Conservation (phyloP, 2,797 vertebrate species). For the Onychomys arenicola region DNA sequence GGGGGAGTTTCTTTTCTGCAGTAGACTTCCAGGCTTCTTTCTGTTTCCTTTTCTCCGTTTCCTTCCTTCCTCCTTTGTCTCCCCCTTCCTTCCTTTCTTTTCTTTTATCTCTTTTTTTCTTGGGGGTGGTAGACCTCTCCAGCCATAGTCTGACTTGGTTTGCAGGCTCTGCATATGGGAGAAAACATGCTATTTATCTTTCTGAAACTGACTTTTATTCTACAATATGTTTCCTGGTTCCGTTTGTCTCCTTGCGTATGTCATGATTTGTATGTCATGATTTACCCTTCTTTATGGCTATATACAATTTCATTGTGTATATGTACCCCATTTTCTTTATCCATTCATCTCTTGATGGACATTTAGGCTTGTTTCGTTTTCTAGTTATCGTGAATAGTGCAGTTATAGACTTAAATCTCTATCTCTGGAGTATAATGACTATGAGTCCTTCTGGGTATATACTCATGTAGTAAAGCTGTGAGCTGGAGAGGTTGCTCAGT, state of each 20-base stretch:
- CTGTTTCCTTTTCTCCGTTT: background rate
- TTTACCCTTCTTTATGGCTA: background rate
- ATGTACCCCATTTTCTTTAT: background rate
- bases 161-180: background rate
- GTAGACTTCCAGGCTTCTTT: background rate
- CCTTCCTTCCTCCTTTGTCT: too few relatives aligned
- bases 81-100: background rate
- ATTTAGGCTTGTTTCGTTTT: background rate
- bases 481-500: background rate
- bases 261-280: background rate
- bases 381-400: background rate
- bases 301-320: background rate
- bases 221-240: background rate
- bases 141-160: background rate
- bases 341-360: background rate
- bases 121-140: background rate
- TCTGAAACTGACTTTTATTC: background rate
- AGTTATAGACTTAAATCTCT: background rate
- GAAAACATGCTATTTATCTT: background rate
- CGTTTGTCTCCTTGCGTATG: background rate
- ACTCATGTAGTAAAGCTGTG: background rate
- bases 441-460: background rate
- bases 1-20: background rate
- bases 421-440: background rate
- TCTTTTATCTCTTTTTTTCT: background rate